Base-by-base conservation (phyloP, 2,113 vertebrate species). In the Pangasianodon gigas region DNA sequence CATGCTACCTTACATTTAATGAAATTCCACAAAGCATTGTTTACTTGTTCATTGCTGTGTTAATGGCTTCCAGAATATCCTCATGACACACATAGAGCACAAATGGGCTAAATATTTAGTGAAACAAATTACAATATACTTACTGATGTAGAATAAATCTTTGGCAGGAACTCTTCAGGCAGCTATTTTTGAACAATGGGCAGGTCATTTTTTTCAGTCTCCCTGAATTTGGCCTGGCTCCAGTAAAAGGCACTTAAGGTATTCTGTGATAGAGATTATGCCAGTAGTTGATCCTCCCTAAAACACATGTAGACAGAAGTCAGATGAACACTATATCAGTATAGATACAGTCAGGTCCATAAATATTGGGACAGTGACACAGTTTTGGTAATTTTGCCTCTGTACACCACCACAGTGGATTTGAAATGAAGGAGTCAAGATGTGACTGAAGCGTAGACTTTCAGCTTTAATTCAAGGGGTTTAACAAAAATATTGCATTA, bases 151-250 rank as follows among this genome's bases (percentile, higher is more conserved):
- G 67, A 91, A 79, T 65, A 77, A 90, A 88, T 46, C 58, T 54
- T 86, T 86, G 54, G 83, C 87, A 86, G 84, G 24, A 69, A 58
- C 37, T n/a, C 54, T 44, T 54, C 52, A 65, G 82, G 79, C 65
- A 41, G 9, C 75, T 89, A 85, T 88, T 86, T 90, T 85, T 90
- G 75, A 60, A 87, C 77, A 62, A 65, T 65, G 84, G 16, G 84
- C 85, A 67, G 65, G 32, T 90, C 85, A 87, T 82, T 54, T 62
- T 75, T 37, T 65, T 91, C 67, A 19, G 60, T 86, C 84, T 80
- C 87, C 2, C 48, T 48, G 41, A 52, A 75, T 79, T 85, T 87
- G 86, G 74, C 82, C n/a, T n/a, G 13, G 52, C 52, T 91, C 69
- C 86, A 88, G 54, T 58, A 65, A 65, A 48, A 79, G 83, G 71